Evolutionary conservation across 2,797 vertebrate genomes (phyloP), one percentile per base, ranked within the genome.

Genomic region (Taeniopygia guttata): DNA sequence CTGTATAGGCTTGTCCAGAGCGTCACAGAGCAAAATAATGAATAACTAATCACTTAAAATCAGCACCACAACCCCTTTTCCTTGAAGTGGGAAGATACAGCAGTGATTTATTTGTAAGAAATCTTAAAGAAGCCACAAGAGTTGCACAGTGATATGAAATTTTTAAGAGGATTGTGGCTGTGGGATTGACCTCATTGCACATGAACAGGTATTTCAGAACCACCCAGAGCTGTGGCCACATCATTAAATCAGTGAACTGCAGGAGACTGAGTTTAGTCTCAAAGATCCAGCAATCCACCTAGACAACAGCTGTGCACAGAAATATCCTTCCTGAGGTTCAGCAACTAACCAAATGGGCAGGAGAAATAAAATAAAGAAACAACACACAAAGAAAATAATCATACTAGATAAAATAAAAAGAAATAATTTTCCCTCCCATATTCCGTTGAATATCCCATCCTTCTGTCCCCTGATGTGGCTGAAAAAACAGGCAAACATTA

Each of bases 401-500:
- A 42, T 25, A 25, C 43, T 76, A 78, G 23, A 83, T 40, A n/a
- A 76, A 48, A 92, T 9, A 56, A 59, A 92, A 75, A 7, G 3
- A 85, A 64, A 32, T 16, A 0, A 8, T 46, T 87, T 89, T 69
- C 4, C n/a, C 15, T 30, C 62, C 27, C 51, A 30, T 45, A n/a
- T 73, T 86, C 72, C 8, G 1, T 1, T 66, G 85, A 93, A 70
- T 76, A 88, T 59, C 34, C 64, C 55, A 79, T 84, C 25, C 67
- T 88, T 87, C 59, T 69, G 52, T 49, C 32, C 34, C 42, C 59
- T 91, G 36, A 36, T 43, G 56, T 38, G 34, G 74, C 67, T 95
- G 87, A 89, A 94, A 90, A 92, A 92, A 87, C 0, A 79, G 46
- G 63, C n/a, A 94, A 81, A 93, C 66, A 48, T 81, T 73, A 91